Evolutionary conservation across 2,797 vertebrate species (phyloP).

Genomic region (Eidolon dupreanum): DNA sequence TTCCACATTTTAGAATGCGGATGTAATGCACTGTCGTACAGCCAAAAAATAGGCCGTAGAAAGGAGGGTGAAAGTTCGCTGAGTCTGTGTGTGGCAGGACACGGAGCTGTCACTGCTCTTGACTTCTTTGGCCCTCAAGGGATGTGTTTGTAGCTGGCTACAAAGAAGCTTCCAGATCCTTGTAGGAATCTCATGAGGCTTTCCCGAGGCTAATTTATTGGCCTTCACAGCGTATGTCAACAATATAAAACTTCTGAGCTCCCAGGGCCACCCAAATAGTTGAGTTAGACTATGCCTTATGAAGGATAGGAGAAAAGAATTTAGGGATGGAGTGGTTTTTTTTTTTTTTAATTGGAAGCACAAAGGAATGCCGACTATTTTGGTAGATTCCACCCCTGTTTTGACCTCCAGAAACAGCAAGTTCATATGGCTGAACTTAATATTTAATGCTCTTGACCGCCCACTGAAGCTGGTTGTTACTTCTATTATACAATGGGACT

Average conservation of each 20-base stretch:
- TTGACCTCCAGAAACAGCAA: neutral
- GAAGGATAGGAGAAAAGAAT: neutral
- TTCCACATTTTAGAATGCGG: neutral
- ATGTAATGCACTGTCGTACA: neutral
- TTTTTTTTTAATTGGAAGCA: neutral
- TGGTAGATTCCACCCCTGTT: neutral
- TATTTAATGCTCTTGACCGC: neutral
- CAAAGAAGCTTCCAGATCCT: conserved; percentile 27
- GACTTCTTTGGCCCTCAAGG: conserved; percentile 38
- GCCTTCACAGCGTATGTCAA: neutral
- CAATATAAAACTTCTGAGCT: neutral
- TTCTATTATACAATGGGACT: neutral
- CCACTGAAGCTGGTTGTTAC: neutral
- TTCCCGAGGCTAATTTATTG: neutral
- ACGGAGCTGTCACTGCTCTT: neutral
- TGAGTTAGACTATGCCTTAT: neutral
- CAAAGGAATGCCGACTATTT: neutral
- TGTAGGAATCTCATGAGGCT: neutral
- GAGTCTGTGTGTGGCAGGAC: neutral
- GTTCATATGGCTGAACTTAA: neutral
- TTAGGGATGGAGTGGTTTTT: neutral
- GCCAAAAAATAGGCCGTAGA: neutral
- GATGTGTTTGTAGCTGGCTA: conserved; percentile 52
- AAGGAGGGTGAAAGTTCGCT: neutral
- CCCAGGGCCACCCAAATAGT: neutral